Base-by-base conservation (phyloP, 2,113 vertebrate species). In the Cynoglossus semilaevis region DNA sequence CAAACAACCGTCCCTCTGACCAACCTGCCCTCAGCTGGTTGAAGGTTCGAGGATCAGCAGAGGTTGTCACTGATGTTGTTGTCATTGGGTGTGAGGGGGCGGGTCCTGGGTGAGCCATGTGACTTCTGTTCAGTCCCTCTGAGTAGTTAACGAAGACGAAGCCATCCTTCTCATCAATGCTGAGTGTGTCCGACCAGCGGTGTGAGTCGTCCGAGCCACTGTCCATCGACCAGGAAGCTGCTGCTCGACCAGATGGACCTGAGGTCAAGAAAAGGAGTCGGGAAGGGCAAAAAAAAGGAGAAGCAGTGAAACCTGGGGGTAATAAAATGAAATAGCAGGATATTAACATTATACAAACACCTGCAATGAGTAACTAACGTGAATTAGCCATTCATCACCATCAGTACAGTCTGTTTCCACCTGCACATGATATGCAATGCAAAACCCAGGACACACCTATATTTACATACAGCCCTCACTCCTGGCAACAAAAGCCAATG, bases 111-210 rank as follows among this genome's bases (percentile, higher is more conserved):
- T 22, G 59, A 18, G 56, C 16, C 0, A 54, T 82, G 9, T 76
- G 76, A 16, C 51, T 66, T 79, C 90, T 93, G 8, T 82, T 61
- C 81, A 95, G 94, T 35, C 94, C 94, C 61, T 98, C 96, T 0
- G 96, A 98, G 73, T 99, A 99, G 88, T 97, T 99, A 3, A 99
- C 95, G 0, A 99, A 97, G 70, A 99, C 92, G 15, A 98, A 99
- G 63, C 97, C 96, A 0, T 99, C 97, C 51, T 98, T 99, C 88
- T 99, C 97, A 8, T 99, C 96, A 9, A 98, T 85, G 74, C 97
- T 98, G 63, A 99, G 94, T 2, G 94, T 93, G 87, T 97, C 96
- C 0, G 97, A 98, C 96, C 96, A 99, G 56, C 95, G 94, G 60
- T 92, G 88, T 9, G 96, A 96, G 80, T 98, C 95, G 0, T 97